Base-by-base conservation (phyloP, 2,113 vertebrate genomes). In the Pao palembangensis region DNA sequence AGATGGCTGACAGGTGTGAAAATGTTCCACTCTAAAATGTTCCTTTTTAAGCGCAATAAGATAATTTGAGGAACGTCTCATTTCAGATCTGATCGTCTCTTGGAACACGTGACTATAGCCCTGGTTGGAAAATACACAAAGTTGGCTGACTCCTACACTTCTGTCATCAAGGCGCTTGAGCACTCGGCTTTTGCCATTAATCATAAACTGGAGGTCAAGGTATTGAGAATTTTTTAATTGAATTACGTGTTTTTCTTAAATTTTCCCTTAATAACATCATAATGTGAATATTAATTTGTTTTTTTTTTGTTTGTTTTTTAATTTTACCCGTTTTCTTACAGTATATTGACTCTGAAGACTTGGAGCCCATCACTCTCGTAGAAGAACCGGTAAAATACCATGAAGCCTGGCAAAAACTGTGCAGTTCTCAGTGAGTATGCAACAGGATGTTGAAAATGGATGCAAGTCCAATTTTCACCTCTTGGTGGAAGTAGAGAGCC, bases 121-220 rank as follows among this genome's bases (percentile, higher is more conserved):
- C 90, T 99, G 1, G 97, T 99, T 70, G 96, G 96, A 55, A 99
- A 99, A 75, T 98, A 99, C 83, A 98, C 94, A 31, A 98, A 98
- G 74, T 92, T 99, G 64, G 91, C 96, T 0, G 96, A 99, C 84
- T 96, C 96, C 0, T 98, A 99, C 0, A 95, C 95, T 0, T 99
- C 97, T 0, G 97, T 99, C 67, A 95, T 98, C 69, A 98, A 99
- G 78, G 95, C 97, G 7, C 79, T 98, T 52, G 95, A 99, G 66
- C 97, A 99, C 73, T 96, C 96, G 0, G 94, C 97, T 5, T 87
- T 99, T 51, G 94, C 95, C 31, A 96, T 99, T 85, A 98, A 95
- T 87, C 95, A 98, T 86, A 98, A 95, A 58, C 83, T 99, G 48
- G 93, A 97, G 54, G 94, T 99, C 73, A 98, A 95, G 94, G 96